These are phyloP conservation scores for Catalaphyllia jardinei DNA, from an alignment of 64 coral and sea anemone species.

Conservation along the genomic window DNA sequence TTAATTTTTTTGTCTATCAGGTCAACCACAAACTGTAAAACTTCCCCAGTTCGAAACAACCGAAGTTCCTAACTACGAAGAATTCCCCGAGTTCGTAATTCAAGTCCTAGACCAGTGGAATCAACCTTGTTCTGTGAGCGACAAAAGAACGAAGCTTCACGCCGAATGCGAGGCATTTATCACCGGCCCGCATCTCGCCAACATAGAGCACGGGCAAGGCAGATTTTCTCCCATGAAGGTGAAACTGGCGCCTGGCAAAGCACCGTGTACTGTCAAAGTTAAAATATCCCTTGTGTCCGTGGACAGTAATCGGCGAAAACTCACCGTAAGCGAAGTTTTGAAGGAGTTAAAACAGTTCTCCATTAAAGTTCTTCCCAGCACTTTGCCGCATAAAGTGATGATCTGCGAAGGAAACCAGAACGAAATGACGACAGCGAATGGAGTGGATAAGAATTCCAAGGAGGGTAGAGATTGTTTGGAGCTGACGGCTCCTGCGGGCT, in stretches of 20 bases:
- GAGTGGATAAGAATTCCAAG: slow-evolving; percentile 7
- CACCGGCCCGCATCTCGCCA: slow-evolving; percentile 56
- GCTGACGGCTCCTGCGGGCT: slow-evolving; percentile 75
- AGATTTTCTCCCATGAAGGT: slow-evolving; percentile 69
- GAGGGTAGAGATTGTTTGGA: slow-evolving; percentile 78
- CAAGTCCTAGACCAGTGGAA: slow-evolving; percentile 88
- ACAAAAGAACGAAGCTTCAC: slow-evolving; percentile 52
- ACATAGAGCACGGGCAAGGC: slow-evolving; percentile 63
- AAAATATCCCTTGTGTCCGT: slow-evolving; percentile 71
- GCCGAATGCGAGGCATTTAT: slow-evolving; percentile 75
- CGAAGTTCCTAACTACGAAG: slow-evolving; percentile 82
- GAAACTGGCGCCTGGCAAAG: slow-evolving; percentile 47
- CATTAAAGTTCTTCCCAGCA: slow-evolving; percentile 88
- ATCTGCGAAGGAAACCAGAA: slow-evolving; percentile 60
- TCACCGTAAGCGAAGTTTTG: slow-evolving; percentile 54
- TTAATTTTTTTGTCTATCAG: slow-evolving; percentile 18
- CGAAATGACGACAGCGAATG: slow-evolving; percentile 23
- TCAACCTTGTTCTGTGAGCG: slow-evolving; percentile 59
- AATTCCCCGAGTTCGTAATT: slow-evolving; percentile 79
- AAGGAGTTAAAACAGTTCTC: slow-evolving; percentile 76
- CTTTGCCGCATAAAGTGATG: slow-evolving; percentile 69
- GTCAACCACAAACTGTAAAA: slow-evolving; percentile 70
- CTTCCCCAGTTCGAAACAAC: slow-evolving; percentile 76
- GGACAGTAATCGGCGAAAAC: slow-evolving; percentile 56
- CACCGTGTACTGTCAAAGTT: slow-evolving; percentile 65